A percentile compares a stretch with the other conserved stretches of the same genome.
Conservation (phyloP, 1,140 invertebrate species). For the Procambarus clarkii region DNA sequence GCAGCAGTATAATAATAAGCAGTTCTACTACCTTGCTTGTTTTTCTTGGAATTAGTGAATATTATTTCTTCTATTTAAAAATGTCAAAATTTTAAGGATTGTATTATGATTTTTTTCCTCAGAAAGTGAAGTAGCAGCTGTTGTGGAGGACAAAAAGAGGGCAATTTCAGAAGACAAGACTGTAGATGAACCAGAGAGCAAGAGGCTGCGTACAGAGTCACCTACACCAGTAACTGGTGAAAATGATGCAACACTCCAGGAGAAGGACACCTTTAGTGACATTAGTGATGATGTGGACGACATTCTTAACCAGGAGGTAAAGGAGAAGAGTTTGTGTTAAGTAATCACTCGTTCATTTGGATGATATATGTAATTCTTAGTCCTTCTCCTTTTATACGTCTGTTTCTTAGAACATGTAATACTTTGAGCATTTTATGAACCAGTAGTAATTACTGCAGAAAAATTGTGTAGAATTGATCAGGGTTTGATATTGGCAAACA, state of each 20-base stretch:
- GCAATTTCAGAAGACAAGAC: conserved; percentile 20
- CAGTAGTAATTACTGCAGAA: no score
- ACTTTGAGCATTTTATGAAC: no score
- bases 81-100: not conserved
- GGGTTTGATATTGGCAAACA: no score
- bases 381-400: no score
- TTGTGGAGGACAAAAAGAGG: conserved; percentile 32
- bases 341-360: no score
- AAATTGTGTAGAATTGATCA: no score
- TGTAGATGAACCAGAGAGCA: conserved; percentile 21
- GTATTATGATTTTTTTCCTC: not conserved
- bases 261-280: conserved; percentile 67
- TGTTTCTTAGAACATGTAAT: no score
- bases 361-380: no score
- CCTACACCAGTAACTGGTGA: not conserved
- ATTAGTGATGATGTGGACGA: conserved; percentile 71
- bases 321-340: not conserved
- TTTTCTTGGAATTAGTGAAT: not conserved
- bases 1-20: no score
- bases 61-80: not conserved
- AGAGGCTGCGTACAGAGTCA: conserved; percentile 14
- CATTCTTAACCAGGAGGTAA: conserved; percentile 69
- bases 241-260: conserved; percentile 34
- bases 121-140: conserved; percentile 1
- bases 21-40: no score